phyloP scores from a whole-genome alignment of 1,140 invertebrate species.

The Drosophila triauraria region DNA sequence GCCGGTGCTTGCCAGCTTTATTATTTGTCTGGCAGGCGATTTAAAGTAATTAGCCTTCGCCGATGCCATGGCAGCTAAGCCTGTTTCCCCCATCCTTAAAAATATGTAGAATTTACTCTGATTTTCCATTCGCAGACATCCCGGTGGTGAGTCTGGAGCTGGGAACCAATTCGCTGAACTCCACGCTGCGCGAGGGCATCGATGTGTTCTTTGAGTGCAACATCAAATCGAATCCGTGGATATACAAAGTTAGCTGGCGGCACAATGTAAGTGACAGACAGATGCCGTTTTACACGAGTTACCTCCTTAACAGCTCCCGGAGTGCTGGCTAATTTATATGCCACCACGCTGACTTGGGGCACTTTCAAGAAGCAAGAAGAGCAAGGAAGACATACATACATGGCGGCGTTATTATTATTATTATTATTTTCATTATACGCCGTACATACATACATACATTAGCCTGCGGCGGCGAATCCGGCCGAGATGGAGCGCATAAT shows the following conservation, averaged over 20 bases:
- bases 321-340: slow-evolving; percentile 26
- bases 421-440: slow-evolving; percentile 75
- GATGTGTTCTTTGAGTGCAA: slow-evolving; percentile 97
- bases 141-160: slow-evolving; percentile 92
- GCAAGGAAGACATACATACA: background rate
- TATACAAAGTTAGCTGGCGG: slow-evolving; percentile 93
- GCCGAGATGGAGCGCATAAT: slow-evolving; percentile 54
- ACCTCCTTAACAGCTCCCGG: slow-evolving; percentile 1
- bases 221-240: slow-evolving; percentile 95
- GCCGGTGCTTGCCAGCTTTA: slow-evolving; percentile 40
- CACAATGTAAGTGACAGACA: slow-evolving; percentile 90
- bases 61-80: slow-evolving; percentile 27
- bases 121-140: slow-evolving; percentile 87
- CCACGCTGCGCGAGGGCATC: slow-evolving; percentile 92
- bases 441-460: slow-evolving; percentile 74
- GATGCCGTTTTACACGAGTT: slow-evolving; percentile 7
- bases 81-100: background rate
- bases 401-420: slow-evolving; percentile 57
- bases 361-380: background rate
- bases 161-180: slow-evolving; percentile 92
- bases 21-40: slow-evolving; percentile 39
- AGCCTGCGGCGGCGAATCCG: slow-evolving; percentile 51
- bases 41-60: slow-evolving; percentile 45
- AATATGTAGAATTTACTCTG: background rate
- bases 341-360: slow-evolving; percentile 6